Percentiles rank a stretch among this genome's conserved stretches.
phyloP scores from a whole-genome alignment of 2,113 vertebrate species.

The Notarius quadriscutis region DNA sequence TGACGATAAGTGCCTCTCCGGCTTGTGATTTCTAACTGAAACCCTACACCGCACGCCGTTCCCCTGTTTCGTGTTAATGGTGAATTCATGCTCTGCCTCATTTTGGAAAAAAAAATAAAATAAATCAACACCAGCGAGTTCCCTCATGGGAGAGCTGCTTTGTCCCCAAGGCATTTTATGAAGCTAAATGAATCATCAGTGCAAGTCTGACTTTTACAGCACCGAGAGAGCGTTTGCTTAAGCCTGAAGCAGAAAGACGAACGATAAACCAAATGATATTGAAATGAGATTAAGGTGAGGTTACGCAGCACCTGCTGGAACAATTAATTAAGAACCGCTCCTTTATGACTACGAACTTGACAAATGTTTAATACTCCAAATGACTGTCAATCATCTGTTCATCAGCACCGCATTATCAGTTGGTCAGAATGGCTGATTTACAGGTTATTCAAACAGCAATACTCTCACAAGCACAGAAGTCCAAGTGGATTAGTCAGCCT shows the following conservation, averaged over 20 bases:
- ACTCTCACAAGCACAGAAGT: not conserved
- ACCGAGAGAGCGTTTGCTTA: constrained; percentile 20
- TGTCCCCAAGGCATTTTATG: constrained; percentile 31
- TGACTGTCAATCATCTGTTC: not conserved
- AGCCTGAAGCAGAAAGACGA: constrained; percentile 31
- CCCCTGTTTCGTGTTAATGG: not conserved
- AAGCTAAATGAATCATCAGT: constrained; percentile 40
- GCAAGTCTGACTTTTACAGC: constrained; percentile 37
- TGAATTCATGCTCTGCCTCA: constrained; percentile 4
- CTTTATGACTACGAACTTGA: not conserved
- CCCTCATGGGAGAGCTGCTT: constrained; percentile 6
- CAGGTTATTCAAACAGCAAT: not conserved
- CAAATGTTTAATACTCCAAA: not conserved
- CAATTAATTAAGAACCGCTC: not conserved
- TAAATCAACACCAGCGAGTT: not conserved
- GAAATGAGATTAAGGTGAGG: not conserved
- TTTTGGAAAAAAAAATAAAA: not conserved
- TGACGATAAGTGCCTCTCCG: not conserved
- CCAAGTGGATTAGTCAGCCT: constrained; percentile 11
- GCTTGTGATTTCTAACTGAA: not conserved
- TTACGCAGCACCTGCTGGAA: not conserved
- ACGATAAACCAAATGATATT: constrained; percentile 6
- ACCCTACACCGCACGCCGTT: not conserved
- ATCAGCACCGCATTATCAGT: not conserved
- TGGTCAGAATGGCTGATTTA: not conserved